A percentile compares a stretch with the other conserved stretches of the same genome.
Conservation (phyloP, 2,113 vertebrate species). For the Leptocoma aspasia region DNA sequence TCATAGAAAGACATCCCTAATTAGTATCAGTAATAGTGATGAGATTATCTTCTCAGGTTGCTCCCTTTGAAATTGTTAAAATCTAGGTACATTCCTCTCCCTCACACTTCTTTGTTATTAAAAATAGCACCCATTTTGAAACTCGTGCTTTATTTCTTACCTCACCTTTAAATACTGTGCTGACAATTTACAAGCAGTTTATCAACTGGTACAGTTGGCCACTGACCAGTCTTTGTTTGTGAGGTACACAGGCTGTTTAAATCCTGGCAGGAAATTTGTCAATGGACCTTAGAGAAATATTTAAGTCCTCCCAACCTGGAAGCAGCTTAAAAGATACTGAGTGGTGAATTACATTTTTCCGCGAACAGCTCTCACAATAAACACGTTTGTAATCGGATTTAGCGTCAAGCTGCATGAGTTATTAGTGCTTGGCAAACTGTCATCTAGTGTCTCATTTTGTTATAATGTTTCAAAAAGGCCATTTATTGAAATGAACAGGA, state of each 20-base stretch:
- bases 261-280: background rate
- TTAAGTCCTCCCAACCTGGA: background rate
- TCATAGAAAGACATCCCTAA: background rate
- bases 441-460: background rate
- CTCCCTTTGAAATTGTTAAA: background rate
- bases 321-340: conserved; percentile 37
- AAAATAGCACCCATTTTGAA: background rate
- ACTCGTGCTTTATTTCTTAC: background rate
- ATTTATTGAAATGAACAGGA: background rate
- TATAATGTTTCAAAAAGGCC: background rate
- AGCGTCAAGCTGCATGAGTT: background rate
- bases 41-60: background rate
- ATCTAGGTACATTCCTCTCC: background rate
- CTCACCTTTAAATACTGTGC: background rate
- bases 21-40: background rate
- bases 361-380: background rate
- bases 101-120: background rate
- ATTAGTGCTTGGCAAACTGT: conserved; percentile 10
- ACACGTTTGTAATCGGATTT: conserved; percentile 33
- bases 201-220: conserved; percentile 1
- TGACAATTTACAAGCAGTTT: background rate
- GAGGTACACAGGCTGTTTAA: background rate
- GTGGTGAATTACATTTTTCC: conserved; percentile 31
- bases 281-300: background rate
- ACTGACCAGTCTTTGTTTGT: background rate